phyloP scores from a whole-genome alignment of 2,888 invertebrate genomes.

The Smittia sp. region DNA sequence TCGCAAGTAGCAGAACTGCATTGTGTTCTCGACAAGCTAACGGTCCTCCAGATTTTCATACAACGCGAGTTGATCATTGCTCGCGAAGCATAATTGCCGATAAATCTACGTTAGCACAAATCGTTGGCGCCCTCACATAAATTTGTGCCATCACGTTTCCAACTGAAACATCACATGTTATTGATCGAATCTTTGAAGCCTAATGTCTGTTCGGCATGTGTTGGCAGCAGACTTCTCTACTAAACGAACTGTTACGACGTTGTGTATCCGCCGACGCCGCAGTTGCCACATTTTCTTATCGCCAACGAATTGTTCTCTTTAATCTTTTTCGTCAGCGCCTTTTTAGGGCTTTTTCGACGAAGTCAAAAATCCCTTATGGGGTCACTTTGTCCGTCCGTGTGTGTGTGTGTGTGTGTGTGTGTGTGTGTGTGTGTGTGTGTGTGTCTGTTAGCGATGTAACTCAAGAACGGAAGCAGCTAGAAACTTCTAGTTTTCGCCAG shows the following conservation, averaged over 20 bases:
- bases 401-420: too few relatives aligned
- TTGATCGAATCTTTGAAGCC: background rate
- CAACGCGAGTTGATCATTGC: background rate
- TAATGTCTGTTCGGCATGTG: background rate
- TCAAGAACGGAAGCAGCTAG: too few relatives aligned
- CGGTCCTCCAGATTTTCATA: background rate
- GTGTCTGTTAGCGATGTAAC: too few relatives aligned
- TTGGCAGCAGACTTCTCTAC: background rate
- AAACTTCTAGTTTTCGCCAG: background rate
- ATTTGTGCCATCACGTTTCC: slow-evolving; percentile 12
- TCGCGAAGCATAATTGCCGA: background rate
- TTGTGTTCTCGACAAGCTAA: background rate
- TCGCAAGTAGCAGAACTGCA: background rate
- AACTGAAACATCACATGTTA: background rate
- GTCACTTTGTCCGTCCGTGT: too few relatives aligned
- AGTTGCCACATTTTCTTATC: background rate
- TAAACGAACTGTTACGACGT: too few relatives aligned
- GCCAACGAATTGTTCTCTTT: background rate
- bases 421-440: too few relatives aligned
- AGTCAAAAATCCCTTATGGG: background rate
- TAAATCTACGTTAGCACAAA: background rate
- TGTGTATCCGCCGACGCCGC: background rate
- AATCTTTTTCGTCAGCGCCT: too few relatives aligned
- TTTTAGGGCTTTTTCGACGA: too few relatives aligned
- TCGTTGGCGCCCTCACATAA: background rate